These are phyloP conservation scores for Entomobrya proxima DNA, from an alignment of 2,888 invertebrate species.

Conservation along the genomic window DNA sequence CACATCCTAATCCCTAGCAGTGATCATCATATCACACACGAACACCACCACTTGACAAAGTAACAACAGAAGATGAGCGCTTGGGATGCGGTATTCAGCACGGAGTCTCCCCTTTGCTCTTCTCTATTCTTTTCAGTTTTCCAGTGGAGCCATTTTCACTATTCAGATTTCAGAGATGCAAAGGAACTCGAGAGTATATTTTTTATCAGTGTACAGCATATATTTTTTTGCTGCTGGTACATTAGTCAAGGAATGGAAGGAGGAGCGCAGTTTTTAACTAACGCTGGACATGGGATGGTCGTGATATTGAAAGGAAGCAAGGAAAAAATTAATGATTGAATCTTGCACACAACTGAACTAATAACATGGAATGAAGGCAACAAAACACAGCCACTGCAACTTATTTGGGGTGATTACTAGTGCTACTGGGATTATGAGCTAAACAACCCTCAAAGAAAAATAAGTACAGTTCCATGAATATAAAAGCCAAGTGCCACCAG, in stretches of 20 bases:
- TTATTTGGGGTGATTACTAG: neutral
- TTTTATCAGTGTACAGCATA: conserved; percentile 4
- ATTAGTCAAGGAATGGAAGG: neutral
- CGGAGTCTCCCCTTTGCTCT: neutral
- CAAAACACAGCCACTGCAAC: neutral
- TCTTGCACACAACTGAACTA: neutral
- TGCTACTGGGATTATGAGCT: neutral
- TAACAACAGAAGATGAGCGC: conserved; percentile 16
- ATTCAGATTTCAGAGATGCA: neutral
- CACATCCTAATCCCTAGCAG: neutral
- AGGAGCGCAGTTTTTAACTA: conserved; percentile 17
- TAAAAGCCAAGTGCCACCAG: neutral
- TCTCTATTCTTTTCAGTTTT: conserved; percentile 15
- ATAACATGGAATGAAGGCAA: conserved; percentile 8
- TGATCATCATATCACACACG: conserved; percentile 13
- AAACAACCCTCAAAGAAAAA: conserved; percentile 16
- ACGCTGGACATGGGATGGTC: conserved; percentile 17
- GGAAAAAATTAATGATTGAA: conserved; percentile 55
- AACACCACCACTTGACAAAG: neutral
- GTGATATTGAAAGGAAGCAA: conserved; percentile 58
- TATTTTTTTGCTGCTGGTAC: neutral
- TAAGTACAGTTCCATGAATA: neutral
- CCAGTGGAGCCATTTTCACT: neutral
- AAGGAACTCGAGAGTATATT: neutral
- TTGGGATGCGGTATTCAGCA: conserved; percentile 1